Percentiles rank a stretch among this genome's conserved stretches.
Evolutionary conservation across 2,797 vertebrate genomes (phyloP).

Genomic region (Hylomyscus alleni): DNA sequence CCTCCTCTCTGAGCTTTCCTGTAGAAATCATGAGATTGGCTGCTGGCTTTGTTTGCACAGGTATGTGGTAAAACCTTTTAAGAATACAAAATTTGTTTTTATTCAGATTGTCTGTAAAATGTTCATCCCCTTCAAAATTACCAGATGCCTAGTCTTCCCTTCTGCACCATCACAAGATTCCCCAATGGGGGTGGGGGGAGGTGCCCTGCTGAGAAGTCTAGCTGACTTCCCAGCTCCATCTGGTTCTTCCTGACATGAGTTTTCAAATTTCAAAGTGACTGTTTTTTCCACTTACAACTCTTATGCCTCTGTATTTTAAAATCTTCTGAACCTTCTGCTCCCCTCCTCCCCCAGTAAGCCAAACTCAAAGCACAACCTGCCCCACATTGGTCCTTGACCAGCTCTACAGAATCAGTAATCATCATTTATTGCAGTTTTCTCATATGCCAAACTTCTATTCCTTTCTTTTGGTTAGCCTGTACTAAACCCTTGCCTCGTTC

Average conservation of each 20-base stretch:
- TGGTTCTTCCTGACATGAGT: not conserved
- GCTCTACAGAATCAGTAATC: not conserved
- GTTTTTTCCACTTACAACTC: not conserved
- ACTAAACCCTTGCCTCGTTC: not conserved
- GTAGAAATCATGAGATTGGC: constrained; percentile 21
- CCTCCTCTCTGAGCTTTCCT: constrained; percentile 28
- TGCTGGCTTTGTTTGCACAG: constrained; percentile 37
- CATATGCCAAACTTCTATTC: not conserved
- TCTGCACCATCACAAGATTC: accelerated
- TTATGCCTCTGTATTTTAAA: not conserved
- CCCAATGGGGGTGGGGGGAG: not conserved
- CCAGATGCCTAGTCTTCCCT: not conserved
- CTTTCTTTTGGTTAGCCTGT: not conserved
- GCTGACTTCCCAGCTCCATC: not conserved
- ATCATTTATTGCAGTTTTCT: not conserved
- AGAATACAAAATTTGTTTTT: constrained; percentile 29
- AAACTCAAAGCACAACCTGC: not conserved
- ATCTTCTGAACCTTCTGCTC: not conserved
- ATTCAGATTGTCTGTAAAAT: constrained; percentile 39
- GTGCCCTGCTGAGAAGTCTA: not conserved
- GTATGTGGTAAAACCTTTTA: constrained; percentile 22
- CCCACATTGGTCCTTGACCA: not conserved
- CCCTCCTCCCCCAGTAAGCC: not conserved
- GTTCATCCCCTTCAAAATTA: not conserved
- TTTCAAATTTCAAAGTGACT: not conserved